Percentiles rank a stretch among this genome's conserved stretches.
These are phyloP conservation scores for Epinotia ramella DNA, from an alignment of 2,888 invertebrate species.

Conservation along the genomic window DNA sequence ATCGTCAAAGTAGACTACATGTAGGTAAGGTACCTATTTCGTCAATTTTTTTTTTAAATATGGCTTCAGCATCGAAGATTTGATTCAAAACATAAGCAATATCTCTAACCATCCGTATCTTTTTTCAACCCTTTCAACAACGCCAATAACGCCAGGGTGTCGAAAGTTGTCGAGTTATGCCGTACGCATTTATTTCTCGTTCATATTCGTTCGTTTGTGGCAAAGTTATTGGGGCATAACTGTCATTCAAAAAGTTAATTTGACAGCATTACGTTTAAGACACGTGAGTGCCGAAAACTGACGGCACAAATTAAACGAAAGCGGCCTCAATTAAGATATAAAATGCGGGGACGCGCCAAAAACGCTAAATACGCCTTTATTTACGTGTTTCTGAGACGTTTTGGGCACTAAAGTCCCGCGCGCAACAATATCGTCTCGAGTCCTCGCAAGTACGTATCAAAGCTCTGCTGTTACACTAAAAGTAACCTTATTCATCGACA, in stretches of 20 bases:
- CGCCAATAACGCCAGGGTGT: too few species aligned
- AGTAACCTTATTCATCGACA: background rate
- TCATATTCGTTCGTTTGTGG: background rate
- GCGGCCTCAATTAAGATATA: conserved; percentile 39
- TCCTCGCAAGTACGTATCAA: background rate
- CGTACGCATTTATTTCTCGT: too few species aligned
- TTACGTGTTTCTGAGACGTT: conserved; percentile 15
- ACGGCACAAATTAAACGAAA: conserved; percentile 17
- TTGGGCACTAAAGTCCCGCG: conserved; percentile 22
- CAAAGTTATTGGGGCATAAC: background rate
- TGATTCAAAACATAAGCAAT: too few species aligned
- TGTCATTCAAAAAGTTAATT: conserved; percentile 3
- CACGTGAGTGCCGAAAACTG: conserved; percentile 13
- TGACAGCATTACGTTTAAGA: conserved; percentile 13
- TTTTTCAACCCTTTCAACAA: too few species aligned
- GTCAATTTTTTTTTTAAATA: too few species aligned
- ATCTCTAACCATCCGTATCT: too few species aligned
- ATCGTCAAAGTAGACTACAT: too few species aligned
- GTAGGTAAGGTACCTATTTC: too few species aligned
- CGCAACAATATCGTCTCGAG: conserved; percentile 5
- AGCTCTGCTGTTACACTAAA: background rate
- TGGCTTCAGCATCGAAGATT: too few species aligned
- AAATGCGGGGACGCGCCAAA: conserved; percentile 31
- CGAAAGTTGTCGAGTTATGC: too few species aligned
- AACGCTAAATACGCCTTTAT: conserved; percentile 36